Evolutionary conservation across 1,140 invertebrate genomes (phyloP), one percentile per base, ranked within the genome.

Genomic region (Meteorus sp.): DNA sequence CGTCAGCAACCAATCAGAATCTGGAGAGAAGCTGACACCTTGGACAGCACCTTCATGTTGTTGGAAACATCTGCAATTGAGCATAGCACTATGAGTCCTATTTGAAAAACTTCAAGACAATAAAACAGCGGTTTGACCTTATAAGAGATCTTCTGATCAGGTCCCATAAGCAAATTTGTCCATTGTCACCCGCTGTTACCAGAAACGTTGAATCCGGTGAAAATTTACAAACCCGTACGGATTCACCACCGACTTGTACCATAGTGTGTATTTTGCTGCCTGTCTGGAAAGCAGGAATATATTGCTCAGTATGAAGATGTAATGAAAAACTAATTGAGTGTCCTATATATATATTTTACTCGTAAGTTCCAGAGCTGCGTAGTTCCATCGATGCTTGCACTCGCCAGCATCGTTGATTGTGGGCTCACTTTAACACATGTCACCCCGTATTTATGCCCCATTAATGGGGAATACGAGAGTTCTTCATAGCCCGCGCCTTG

Each of bases 131-230:
- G 13, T 41, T 47, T 66, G 74, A 86, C 88, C 83, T 85, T 48
- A 88, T 75, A 22, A 89, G 71, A 57, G 70, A 82, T 68, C 84
- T 80, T 39, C 84, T 83, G 13, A 85, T 73, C 11, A 91, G 74
- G 76, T 92, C 86, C 89, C 89, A 92, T 23, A 92, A 70, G 65
- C 88, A 88, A 3, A 90, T 77, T 27, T 84, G 84, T 29, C 90
- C 89, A 73, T 88, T 89, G 76, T 92, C 89, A 27, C 89, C 86
- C 11, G 85, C 89, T 11, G 89, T 88, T 2, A 85, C 83, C 13
- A 92, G 73, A 33, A 85, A 70, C 1, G 83, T 81, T 29, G 85
- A 88, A 68, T 89, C 84, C 3, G 83, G 82, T 0, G 88, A 85
- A 73, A 92, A 90, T 67, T 81, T 81, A 53, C 82, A 83, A 11